These are phyloP conservation scores for Sepiola atlantica DNA, from an alignment of 2,888 invertebrate species.

Conservation along the genomic window DNA sequence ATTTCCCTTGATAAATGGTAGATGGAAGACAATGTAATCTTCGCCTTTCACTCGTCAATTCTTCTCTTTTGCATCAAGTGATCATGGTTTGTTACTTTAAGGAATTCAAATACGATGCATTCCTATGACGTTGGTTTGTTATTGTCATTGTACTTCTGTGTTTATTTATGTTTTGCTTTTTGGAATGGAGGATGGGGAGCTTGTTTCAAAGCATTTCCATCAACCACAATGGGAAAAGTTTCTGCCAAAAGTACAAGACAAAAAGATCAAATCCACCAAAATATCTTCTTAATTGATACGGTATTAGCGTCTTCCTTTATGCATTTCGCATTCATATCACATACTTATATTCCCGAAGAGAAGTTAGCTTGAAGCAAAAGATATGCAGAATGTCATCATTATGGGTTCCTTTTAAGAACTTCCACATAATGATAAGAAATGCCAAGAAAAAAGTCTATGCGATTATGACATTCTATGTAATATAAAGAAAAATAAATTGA, in stretches of 20 bases:
- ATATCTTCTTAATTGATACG: neutral
- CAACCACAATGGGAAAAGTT: neutral
- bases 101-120: no score
- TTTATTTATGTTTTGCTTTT: neutral
- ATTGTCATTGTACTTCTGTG: no score
- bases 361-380: neutral
- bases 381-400: neutral
- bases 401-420: neutral
- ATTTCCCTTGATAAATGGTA: no score
- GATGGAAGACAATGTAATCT: no score
- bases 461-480: neutral
- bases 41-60: no score
- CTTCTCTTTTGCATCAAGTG: no score
- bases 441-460: neutral
- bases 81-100: no score
- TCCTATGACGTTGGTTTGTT: no score
- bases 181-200: neutral
- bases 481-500: neutral
- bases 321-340: neutral
- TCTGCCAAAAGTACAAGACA: neutral
- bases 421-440: neutral
- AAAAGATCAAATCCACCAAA: neutral
- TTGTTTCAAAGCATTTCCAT: neutral
- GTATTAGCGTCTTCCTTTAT: neutral
- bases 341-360: neutral